Evolutionary conservation across 2,888 invertebrate species (phyloP), one percentile per base, ranked within the genome.

Genomic region (Meiosimyza decipiens): DNA sequence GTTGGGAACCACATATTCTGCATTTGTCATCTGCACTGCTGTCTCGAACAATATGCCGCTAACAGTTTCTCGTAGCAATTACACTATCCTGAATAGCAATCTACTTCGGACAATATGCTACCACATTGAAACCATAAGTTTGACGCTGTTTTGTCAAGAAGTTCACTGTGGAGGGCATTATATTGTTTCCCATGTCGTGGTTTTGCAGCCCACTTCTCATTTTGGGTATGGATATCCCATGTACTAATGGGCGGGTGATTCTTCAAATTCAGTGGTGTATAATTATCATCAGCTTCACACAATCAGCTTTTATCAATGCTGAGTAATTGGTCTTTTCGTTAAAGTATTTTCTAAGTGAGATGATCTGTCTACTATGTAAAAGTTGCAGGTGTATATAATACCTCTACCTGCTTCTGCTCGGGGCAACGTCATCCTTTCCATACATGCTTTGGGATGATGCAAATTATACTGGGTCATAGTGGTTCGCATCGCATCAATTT

Each of bases 51-150:
- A 64, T 47, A 6, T 50, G 13, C 22, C 47, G 47, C 1, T n/a
- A 15, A 49, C 50, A 64, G 18, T 64, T 64, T 49, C 47, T 64
- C 13, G 64, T 64, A 18, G 64, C n/a, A 50, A 64, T 64, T 6
- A 64, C 64, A 6, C 22, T 16, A 16, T 64, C 64, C 16, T 64
- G 64, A 13, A 64, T 50, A 13, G 64, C 64, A 18, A 40, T 40
- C 63, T 6, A 5, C 47, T 40, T 63, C 63, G 18, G 64, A 40
- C 1, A 64, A 64, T 18, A 64, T 16, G n/a, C 47, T 49, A 13
- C 60, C 60, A 28, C 16, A 28, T 60, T 33, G 5, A 28, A 60
- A 15, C 60, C 60, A 33, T 33, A 60, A 40, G 28, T 60, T 60
- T 28, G 60, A 28, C 28, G 28, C 28, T 22, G 3, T 22, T 28